Base-by-base conservation (phyloP, 2,797 vertebrate species). In the Hirundo rustica region DNA sequence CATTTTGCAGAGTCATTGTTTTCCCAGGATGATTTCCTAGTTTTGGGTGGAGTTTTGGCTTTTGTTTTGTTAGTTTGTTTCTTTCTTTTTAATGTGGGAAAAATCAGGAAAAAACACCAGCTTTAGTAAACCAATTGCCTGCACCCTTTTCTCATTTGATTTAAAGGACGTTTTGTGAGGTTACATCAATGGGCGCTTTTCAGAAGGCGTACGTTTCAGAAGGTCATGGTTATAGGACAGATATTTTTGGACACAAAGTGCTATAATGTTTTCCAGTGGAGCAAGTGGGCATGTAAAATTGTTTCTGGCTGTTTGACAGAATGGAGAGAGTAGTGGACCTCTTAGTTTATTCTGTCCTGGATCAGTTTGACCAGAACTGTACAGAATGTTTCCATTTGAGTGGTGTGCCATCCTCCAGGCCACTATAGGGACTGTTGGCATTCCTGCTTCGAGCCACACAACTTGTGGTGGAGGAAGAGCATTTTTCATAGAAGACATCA, bases 31-130 rank as follows among this genome's bases (percentile, higher is more conserved):
- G 11, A 0, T 45, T 77, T 88, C 55, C 25, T 55, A 32, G 6
- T 36, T 70, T 21, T 40, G 11, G 1, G 4, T 34, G 30, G 19
- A 4, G 1, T 23, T 42, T 55, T 36, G 1, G 1, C 11, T 44
- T 44, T 4, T 30, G 15, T n/a, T 40, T 29, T 38, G 6, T 50
- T 36, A 4, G 8, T 57, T 77, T 42, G 4, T 19, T 64, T 47
- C 1, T 61, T 85, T 23, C 36, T 53, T 47, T 67, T 79, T 3
- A 58, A 54, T 21, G 14, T 76, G 26, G 1, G 16, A 50, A 4
- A 86, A 53, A 83, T 18, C 8, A 62, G 54, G 20, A 47, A 44
- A 67, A 42, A 34, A 34, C 10, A 58, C 20, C 30, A 70, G 10
- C 16, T 83, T 54, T 26, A 65, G 8, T 14, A 64, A 60, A 32